Percentiles rank a stretch among this genome's conserved stretches.
phyloP scores from a whole-genome alignment of 1,140 invertebrate species.

The Heterodera carotae region DNA sequence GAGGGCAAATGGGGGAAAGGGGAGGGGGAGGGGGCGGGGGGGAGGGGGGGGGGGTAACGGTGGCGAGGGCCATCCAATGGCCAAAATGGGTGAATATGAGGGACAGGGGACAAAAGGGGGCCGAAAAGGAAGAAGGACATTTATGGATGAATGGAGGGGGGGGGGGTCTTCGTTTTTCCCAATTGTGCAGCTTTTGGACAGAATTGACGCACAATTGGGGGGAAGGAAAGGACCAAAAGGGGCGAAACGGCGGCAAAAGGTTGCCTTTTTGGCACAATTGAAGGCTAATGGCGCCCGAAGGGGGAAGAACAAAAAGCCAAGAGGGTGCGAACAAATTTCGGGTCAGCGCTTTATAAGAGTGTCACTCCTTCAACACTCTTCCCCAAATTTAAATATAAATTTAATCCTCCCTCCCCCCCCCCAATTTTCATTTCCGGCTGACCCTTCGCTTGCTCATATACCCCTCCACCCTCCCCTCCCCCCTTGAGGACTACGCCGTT shows the following conservation, averaged over 20 bases:
- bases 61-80: neutral
- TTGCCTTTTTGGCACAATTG: neutral
- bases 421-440: neutral
- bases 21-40: no score
- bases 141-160: neutral
- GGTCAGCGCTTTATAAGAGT: neutral
- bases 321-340: neutral
- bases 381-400: no score
- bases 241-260: neutral
- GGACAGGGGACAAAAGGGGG: neutral
- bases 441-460: neutral
- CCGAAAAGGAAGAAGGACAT: neutral
- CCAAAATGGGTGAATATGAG: neutral
- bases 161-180: neutral
- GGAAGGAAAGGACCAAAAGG: neutral
- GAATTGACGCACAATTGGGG: neutral
- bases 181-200: neutral
- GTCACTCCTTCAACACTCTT: neutral
- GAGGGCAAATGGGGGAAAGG: neutral
- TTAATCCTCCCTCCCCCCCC: no score
- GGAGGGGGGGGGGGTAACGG: no score
- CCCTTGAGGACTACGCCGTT: no score
- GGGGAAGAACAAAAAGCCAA: neutral
- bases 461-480: no score
- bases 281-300: neutral